phyloP scores from a whole-genome alignment of 2,113 vertebrate genomes.

The Eubucco bourcierii region DNA sequence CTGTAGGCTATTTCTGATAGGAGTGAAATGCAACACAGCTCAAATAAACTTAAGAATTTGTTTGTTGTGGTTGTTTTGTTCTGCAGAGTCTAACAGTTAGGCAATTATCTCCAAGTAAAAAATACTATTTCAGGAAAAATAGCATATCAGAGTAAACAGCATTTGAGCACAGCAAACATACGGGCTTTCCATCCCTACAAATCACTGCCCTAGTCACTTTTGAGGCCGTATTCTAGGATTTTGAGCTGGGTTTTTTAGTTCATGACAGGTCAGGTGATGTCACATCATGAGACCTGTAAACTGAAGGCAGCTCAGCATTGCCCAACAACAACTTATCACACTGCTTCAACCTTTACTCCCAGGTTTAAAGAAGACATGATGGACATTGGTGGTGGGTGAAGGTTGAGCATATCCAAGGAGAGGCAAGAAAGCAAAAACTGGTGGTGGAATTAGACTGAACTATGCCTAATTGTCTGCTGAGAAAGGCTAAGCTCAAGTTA shows the following conservation, averaged over 20 bases:
- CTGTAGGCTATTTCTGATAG: not conserved
- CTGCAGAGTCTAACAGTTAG: not conserved
- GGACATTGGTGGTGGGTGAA: too few relatives aligned
- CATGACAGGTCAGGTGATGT: too few relatives aligned
- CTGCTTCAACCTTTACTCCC: not conserved
- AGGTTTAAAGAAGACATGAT: not conserved
- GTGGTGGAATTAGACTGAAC: not conserved
- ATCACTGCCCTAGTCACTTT: not conserved
- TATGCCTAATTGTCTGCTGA: not conserved
- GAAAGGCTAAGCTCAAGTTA: not conserved
- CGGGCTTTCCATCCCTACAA: not conserved
- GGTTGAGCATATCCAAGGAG: not conserved
- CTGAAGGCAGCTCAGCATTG: not conserved
- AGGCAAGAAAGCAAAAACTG: not conserved
- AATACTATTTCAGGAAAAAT: not conserved
- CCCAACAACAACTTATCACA: accelerated
- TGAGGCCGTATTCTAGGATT: not conserved
- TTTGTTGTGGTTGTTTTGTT: not conserved
- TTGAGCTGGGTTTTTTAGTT: not conserved
- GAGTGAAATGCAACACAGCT: not conserved
- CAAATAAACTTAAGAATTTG: not conserved
- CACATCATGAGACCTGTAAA: not conserved
- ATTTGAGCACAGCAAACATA: not conserved
- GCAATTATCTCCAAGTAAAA: not conserved
- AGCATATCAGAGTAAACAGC: not conserved